phyloP scores from a whole-genome alignment of 2,888 invertebrate genomes.

The Pristionchus fissidentatus region DNA sequence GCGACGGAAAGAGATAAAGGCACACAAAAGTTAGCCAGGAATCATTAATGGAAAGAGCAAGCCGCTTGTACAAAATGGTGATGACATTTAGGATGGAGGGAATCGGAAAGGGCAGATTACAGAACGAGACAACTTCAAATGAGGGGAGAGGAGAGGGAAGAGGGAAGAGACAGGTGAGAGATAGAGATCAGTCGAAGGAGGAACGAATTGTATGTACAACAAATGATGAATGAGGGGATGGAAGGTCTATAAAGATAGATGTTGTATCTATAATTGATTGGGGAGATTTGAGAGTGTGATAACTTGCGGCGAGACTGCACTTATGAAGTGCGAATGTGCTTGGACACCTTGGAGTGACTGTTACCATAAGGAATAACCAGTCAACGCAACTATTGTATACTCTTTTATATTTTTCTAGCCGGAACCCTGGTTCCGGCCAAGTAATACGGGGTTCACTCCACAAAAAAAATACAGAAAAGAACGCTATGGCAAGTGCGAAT shows the following conservation, averaged over 20 bases:
- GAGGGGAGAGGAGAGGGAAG: slow-evolving; percentile 16
- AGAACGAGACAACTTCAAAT: not conserved
- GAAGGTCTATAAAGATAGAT: not conserved
- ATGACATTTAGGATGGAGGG: too few species aligned
- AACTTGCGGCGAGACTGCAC: not conserved
- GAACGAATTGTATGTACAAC: not conserved
- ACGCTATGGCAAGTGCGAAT: too few species aligned
- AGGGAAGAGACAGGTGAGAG: slow-evolving; percentile 36
- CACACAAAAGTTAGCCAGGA: too few species aligned
- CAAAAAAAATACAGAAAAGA: not conserved
- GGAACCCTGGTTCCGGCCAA: too few species aligned
- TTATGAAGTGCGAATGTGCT: not conserved
- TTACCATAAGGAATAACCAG: too few species aligned
- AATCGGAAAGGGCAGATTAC: not conserved
- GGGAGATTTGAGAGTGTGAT: slow-evolving; percentile 17
- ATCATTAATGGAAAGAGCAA: too few species aligned
- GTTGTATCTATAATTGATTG: slow-evolving; percentile 8
- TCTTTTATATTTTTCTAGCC: too few species aligned
- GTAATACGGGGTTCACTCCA: too few species aligned
- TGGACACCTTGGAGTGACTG: not conserved
- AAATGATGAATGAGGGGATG: not conserved
- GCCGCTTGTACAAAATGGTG: too few species aligned
- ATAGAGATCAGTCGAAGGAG: not conserved
- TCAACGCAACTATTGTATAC: too few species aligned
- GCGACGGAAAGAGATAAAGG: too few species aligned